Conservation (phyloP, 1,140 invertebrate species). For the Drusus annulatus region DNA sequence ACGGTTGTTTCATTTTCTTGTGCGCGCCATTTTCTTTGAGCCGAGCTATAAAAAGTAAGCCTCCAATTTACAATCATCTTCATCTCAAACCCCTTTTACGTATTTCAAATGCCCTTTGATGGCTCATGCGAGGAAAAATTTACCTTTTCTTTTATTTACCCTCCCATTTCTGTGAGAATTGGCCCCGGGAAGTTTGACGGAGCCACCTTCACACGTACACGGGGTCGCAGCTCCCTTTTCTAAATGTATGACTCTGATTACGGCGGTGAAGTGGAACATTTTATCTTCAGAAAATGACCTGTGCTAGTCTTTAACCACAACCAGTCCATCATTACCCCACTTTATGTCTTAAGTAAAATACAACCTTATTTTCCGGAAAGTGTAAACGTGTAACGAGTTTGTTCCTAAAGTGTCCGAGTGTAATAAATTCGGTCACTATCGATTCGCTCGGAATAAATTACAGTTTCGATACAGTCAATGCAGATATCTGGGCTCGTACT, state of each 20-base stretch:
- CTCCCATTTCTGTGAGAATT: slow-evolving; percentile 1
- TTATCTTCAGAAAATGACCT: background rate
- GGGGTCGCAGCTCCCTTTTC: slow-evolving; percentile 6
- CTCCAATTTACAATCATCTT: slow-evolving; percentile 53
- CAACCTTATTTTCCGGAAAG: background rate
- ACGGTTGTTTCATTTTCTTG: slow-evolving; percentile 46
- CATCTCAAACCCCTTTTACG: slow-evolving; percentile 31
- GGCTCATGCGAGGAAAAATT: slow-evolving; percentile 3
- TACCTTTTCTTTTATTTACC: slow-evolving; percentile 13
- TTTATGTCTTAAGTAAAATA: background rate
- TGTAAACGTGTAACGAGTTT: background rate
- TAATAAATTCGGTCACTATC: slow-evolving; percentile 3
- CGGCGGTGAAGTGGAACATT: background rate
- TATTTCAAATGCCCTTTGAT: slow-evolving; percentile 35
- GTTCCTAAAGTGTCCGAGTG: background rate
- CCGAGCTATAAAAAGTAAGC: slow-evolving; percentile 46
- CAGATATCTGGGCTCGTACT: no score
- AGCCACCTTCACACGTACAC: background rate
- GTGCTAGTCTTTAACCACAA: background rate
- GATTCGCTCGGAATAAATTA: background rate
- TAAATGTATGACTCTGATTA: slow-evolving; percentile 8
- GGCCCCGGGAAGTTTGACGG: background rate
- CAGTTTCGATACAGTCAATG: no score
- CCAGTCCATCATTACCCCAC: background rate
- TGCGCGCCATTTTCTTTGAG: slow-evolving; percentile 41